A percentile compares a stretch with the other conserved stretches of the same genome.
Evolutionary conservation across 2,888 invertebrate species (phyloP).

Genomic region (Tipula vernalis): DNA sequence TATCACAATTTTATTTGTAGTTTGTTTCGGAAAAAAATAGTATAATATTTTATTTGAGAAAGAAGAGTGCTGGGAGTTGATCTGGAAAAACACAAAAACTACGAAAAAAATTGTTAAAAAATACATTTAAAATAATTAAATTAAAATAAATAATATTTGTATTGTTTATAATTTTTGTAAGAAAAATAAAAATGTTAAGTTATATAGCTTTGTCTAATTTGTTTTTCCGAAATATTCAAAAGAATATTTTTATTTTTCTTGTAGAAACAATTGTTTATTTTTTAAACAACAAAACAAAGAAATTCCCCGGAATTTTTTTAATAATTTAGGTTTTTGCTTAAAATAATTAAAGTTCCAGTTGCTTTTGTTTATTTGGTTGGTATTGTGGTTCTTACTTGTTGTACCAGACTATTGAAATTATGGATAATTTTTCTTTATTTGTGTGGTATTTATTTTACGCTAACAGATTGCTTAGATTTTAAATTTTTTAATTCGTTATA

Average conservation of each 20-base stretch:
- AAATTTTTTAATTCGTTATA: too few species aligned
- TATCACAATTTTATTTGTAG: neutral
- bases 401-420: neutral
- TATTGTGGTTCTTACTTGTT: neutral
- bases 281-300: neutral
- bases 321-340: neutral
- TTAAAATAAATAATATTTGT: neutral
- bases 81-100: slow-evolving; percentile 10
- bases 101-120: neutral
- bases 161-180: neutral
- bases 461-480: too few species aligned
- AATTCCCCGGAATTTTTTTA: neutral
- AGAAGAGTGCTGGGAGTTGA: slow-evolving; percentile 5
- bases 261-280: neutral
- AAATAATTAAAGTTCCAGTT: neutral
- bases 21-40: neutral
- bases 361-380: neutral
- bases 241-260: neutral
- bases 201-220: neutral
- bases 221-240: neutral
- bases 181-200: neutral
- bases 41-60: neutral
- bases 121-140: neutral
- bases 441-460: too few species aligned
- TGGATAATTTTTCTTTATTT: neutral